Conservation (phyloP, 2,113 vertebrate species). For the Clupea harengus region DNA sequence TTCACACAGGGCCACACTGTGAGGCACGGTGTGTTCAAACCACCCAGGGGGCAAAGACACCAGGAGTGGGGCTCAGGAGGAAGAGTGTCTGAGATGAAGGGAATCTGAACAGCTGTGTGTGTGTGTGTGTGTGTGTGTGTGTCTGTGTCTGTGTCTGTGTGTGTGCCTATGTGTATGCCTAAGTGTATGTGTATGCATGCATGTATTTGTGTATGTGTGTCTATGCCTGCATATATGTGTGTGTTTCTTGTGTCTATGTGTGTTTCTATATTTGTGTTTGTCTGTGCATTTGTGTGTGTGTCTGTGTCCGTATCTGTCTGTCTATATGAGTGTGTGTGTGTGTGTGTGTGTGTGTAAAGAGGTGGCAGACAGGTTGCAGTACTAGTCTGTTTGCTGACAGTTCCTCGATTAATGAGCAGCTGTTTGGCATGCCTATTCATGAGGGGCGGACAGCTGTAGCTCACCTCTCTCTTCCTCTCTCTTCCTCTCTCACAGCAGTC, state of each 20-base stretch:
- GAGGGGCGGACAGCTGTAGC: constrained; percentile 47
- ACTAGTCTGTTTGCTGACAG: constrained; percentile 64
- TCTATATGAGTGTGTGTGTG: not conserved
- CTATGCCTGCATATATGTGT: not conserved
- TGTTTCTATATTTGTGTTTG: not conserved
- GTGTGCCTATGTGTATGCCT: not conserved
- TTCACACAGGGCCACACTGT: not conserved
- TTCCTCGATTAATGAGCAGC: constrained; percentile 73
- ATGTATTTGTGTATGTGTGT: not conserved
- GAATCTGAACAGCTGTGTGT: constrained; percentile 46
- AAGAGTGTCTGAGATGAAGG: constrained; percentile 55
- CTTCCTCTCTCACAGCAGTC: constrained; percentile 58
- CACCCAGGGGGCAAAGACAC: constrained; percentile 41
- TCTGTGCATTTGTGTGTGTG: not conserved
- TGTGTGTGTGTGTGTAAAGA: constrained; percentile 38
- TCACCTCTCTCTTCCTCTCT: constrained; percentile 68
- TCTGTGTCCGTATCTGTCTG: not conserved
- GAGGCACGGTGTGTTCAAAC: constrained; percentile 36
- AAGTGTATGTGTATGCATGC: not conserved
- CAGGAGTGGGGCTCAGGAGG: constrained; percentile 19
- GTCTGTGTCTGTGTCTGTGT: constrained; percentile 25
- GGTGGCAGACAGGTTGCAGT: constrained; percentile 40
- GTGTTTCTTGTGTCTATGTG: not conserved
- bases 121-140: constrained; percentile 23
- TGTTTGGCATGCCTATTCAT: constrained; percentile 75